These are phyloP conservation scores for Craterocephalus amniculus DNA, from an alignment of 2,797 vertebrate species.

Conservation along the genomic window DNA sequence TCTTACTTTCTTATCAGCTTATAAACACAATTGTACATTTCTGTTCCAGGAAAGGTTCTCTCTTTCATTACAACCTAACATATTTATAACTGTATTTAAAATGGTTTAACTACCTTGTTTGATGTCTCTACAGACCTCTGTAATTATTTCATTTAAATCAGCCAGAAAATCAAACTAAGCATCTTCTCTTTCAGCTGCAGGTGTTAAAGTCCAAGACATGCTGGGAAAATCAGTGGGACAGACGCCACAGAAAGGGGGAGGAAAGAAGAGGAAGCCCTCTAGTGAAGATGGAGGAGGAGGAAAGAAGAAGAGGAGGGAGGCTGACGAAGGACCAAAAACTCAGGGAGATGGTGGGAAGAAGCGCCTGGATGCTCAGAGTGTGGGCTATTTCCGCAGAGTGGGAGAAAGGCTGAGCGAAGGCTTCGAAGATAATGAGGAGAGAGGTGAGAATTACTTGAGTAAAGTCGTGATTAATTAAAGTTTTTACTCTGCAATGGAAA, in stretches of 20 bases:
- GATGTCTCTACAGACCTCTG: too few relatives aligned
- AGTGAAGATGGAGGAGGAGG: conserved; percentile 23
- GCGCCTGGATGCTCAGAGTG: conserved; percentile 77
- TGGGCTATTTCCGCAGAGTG: conserved; percentile 83
- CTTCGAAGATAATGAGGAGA: conserved; percentile 81
- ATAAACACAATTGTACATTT: not conserved
- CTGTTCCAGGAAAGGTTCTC: too few relatives aligned
- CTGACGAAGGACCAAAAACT: conserved; percentile 10
- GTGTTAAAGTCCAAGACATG: conserved; percentile 38
- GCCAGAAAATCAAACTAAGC: not conserved
- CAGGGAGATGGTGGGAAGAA: conserved; percentile 45
- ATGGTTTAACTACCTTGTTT: too few relatives aligned
- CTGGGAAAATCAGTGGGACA: conserved; percentile 56
- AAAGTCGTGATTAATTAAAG: not conserved
- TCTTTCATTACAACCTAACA: not conserved
- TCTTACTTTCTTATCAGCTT: not conserved
- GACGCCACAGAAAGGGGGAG: conserved; percentile 40
- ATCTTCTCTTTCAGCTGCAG: not conserved
- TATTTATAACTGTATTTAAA: too few relatives aligned
- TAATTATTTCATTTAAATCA: too few relatives aligned
- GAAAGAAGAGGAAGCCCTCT: conserved; percentile 44
- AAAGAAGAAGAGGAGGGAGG: conserved; percentile 42
- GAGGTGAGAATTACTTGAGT: conserved; percentile 66
- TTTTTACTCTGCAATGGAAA: too few relatives aligned
- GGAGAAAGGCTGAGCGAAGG: conserved; percentile 77